Percentiles rank a stretch among this genome's conserved stretches.
Evolutionary conservation across 2,113 vertebrate genomes (phyloP).

Genomic region (Charina bottae): DNA sequence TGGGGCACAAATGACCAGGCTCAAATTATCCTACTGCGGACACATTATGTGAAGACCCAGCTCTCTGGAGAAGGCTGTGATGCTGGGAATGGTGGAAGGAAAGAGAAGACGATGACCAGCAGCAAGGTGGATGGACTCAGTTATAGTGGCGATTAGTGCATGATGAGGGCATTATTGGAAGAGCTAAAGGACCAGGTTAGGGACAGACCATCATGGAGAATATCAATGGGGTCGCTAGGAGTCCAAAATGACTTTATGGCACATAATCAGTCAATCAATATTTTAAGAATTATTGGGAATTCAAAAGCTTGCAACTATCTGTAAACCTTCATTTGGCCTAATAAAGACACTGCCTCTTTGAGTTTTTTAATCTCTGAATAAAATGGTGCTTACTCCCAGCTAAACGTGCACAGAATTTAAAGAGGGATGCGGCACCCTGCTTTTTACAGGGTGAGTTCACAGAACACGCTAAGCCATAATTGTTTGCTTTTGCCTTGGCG

Average conservation of each 20-base stretch:
- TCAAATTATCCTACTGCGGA: background rate
- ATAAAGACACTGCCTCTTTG: background rate
- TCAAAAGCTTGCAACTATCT: background rate
- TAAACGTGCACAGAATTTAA: background rate
- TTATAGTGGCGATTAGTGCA: background rate
- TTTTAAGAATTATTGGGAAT: background rate
- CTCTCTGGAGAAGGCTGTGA: background rate
- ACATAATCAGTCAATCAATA: background rate
- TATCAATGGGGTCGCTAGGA: background rate
- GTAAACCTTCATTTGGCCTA: background rate
- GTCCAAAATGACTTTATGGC: background rate
- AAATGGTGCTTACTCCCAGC: background rate
- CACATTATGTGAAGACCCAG: background rate
- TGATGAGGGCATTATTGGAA: background rate
- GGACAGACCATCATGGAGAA: background rate
- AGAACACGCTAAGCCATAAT: background rate
- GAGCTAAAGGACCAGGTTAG: background rate
- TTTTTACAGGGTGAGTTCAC: background rate
- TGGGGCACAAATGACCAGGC: background rate
- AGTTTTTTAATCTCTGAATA: background rate
- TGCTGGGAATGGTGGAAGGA: background rate
- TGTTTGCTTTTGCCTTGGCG: background rate
- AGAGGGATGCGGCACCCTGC: background rate
- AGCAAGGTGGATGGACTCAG: background rate
- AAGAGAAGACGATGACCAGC: too few species aligned